phyloP scores from a whole-genome alignment of 2,888 invertebrate species.

The Nezara viridula region DNA sequence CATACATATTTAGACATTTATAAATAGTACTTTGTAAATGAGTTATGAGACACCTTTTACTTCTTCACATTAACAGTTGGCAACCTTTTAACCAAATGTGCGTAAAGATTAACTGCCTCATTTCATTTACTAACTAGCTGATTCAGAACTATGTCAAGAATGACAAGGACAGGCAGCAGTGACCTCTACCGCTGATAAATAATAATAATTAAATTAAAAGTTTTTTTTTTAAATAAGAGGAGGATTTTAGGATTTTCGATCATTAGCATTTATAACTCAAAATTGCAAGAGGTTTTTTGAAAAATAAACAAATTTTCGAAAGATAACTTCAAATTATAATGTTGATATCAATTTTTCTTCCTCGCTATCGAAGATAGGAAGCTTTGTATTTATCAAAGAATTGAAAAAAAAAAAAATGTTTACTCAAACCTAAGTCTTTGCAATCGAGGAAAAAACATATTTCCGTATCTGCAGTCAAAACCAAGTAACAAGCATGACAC shows the following conservation, averaged over 20 bases:
- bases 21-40: no score
- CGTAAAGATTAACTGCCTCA: neutral
- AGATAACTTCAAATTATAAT: no score
- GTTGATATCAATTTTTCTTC: no score
- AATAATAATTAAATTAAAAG: constrained; percentile 21
- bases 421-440: no score
- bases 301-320: neutral
- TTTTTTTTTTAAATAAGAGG: neutral
- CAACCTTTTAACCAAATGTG: neutral
- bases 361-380: no score
- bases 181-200: constrained; percentile 9
- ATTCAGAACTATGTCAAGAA: constrained; percentile 37
- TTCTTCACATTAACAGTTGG: neutral
- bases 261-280: neutral
- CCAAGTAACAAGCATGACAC: no score
- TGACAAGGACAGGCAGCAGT: neutral
- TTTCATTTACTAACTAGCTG: neutral
- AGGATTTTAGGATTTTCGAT: neutral
- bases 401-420: no score
- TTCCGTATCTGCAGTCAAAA: no score
- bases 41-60: neutral
- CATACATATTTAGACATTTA: no score
- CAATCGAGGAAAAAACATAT: no score
- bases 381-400: no score
- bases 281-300: neutral